Base-by-base conservation (phyloP, 1,140 invertebrate genomes). In the Drosophila parabipectinata region DNA sequence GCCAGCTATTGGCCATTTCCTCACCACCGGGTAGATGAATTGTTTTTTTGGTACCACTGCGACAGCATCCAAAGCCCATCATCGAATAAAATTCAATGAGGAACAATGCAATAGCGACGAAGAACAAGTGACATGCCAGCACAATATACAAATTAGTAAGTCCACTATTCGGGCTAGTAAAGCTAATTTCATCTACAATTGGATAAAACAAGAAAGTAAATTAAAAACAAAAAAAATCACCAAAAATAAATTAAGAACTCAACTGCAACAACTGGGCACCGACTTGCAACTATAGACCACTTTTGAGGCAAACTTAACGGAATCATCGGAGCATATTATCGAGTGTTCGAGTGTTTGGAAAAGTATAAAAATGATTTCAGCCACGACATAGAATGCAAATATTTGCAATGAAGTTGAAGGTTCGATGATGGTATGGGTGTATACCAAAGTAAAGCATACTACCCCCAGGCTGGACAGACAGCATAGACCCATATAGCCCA, bases 221-320 rank as follows among this genome's bases (percentile, higher is more conserved):
- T 0, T 8, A 44, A 1, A 18, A 44, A 47, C 4, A 4, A 9
- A 21, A 21, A 45, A 45, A 45, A 45, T 15, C 3, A 7, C 0
- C 18, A 32, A 18, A 32, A 5, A 14, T 5, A 15, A 24, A 28
- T 9, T 34, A 10, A 34, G 10, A 37, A 12, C 71, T 72, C 39
- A 84, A 89, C 84, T 28, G 77, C 85, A 85, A 54, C 84, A 89
- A 14, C 79, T 63, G 8, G 84, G 84, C 0, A 3, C 1, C 3
- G 9, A 26, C 0, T 51, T 0, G 50, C 84, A 90, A 0, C 64
- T 28, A 6, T 57, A 48, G 6, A 89, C 6, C 2, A 59, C 10
- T 1, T 6, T n/a, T 8, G 84, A 90, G 0, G 83, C 12, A n/a
- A 85, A 90, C 0, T 1, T 0, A 0, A 89, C 39, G 1, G 50